Evolutionary conservation across 2,113 vertebrate genomes (phyloP), one percentile per base, ranked within the genome.

Genomic region (Cyprinodon variegatus): DNA sequence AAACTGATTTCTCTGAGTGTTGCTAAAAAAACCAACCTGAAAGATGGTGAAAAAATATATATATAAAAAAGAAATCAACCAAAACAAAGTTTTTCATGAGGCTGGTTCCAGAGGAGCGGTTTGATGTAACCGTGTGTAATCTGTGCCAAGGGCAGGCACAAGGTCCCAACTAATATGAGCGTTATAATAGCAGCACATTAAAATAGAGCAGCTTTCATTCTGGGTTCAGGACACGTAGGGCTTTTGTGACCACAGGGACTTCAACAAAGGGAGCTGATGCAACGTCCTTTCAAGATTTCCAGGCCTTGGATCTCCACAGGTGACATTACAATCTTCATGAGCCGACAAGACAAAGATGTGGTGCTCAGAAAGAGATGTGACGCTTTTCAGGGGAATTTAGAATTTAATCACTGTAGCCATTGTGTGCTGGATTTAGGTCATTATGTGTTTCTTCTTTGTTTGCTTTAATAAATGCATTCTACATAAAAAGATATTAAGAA

Each of bases 71-170:
- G 0, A 22, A 11, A 60, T 48, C 22, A 61, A 48, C 65, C 43
- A 71, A 84, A 86, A 87, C 74, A 86, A 82, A 85, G 61, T 65
- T 82, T 36, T 59, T 45, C 17, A 3, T 77, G 82, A 12, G 53
- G 70, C 69, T 50, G 59, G 73, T 78, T 83, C 73, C 10, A 3
- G 48, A 82, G 87, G 13, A 68, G 11, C 38, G 53, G 83, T 79
- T 91, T 93, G 91, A 91, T 89, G 88, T 91, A 93, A 93, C 86
- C 74, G 39, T 59, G 82, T 83, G 91, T 86, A 91, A 91, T 81
- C 79, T 83, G 82, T 84, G 85, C 84, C 90, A 90, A 90, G 90
- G 89, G 88, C 89, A 85, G 82, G 41, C 68, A 38, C 86, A 91
- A 90, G 89, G 86, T 89, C 85, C 84, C 70, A 63, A 77, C 81